Percentiles rank a stretch among this genome's conserved stretches.
Conservation (phyloP, 2,113 vertebrate genomes). For the Sula dactylatra region DNA sequence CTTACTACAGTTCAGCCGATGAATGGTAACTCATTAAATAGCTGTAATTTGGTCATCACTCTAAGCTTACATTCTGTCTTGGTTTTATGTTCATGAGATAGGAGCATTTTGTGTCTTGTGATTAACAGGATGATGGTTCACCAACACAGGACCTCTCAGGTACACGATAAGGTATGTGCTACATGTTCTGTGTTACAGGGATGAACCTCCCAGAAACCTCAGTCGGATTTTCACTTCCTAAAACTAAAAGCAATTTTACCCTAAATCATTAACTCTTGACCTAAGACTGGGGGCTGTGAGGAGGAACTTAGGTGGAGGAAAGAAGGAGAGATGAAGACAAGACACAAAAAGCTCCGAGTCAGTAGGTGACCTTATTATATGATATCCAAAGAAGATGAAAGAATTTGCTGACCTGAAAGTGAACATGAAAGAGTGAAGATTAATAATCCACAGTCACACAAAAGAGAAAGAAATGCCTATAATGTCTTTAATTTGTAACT, state of each 20-base stretch:
- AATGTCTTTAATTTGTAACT: neutral
- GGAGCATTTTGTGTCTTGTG: neutral
- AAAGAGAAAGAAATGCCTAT: neutral
- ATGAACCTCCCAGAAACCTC: neutral
- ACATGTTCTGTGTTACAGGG: neutral
- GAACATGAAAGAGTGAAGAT: neutral
- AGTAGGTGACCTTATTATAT: neutral
- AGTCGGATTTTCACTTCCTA: neutral
- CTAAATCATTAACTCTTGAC: neutral
- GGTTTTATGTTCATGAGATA: neutral
- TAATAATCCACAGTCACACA: neutral
- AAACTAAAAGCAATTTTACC: neutral
- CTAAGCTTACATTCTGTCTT: neutral
- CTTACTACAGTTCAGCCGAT: neutral
- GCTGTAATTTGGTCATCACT: neutral
- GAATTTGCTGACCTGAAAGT: neutral
- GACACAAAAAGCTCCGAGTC: neutral
- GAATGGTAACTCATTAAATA: neutral
- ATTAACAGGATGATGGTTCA: neutral
- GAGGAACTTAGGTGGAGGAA: neutral
- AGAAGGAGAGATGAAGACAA: neutral
- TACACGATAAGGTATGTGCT: no score
- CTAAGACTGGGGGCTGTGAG: neutral
- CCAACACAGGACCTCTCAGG: neutral
- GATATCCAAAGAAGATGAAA: neutral